Evolutionary conservation across 2,888 invertebrate genomes (phyloP).

Genomic region (Habrosyne pyritoides): DNA sequence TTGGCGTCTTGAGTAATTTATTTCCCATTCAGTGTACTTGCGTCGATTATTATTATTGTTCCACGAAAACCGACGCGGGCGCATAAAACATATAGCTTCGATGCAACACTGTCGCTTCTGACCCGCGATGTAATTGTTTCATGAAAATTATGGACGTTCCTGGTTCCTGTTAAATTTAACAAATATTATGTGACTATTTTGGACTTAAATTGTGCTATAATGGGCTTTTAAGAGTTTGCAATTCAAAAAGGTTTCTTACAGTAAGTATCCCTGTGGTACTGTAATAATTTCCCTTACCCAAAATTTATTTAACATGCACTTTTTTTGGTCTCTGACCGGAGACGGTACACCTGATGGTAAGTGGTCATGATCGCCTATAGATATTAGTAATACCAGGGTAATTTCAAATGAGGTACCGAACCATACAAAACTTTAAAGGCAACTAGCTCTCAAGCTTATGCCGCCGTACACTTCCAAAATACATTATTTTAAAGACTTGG

Average conservation of each 20-base stretch:
- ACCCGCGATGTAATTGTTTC: neutral
- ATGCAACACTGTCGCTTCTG: slow-evolving; percentile 15
- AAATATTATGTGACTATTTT: neutral
- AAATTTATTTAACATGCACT: neutral
- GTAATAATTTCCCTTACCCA: neutral
- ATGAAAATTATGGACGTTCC: slow-evolving; percentile 2
- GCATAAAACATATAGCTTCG: slow-evolving; percentile 37
- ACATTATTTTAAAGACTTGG: no score
- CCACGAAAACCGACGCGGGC: slow-evolving; percentile 58
- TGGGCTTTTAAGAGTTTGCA: neutral
- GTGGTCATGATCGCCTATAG: no score
- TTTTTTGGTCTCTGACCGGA: no score
- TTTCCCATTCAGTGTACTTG: slow-evolving; percentile 74
- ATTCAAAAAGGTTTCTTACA: neutral
- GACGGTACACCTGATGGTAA: no score
- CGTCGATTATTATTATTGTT: slow-evolving; percentile 77
- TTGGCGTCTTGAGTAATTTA: slow-evolving; percentile 67
- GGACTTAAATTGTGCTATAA: neutral
- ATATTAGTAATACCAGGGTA: no score
- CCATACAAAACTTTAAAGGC: no score
- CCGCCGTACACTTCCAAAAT: no score
- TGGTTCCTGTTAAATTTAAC: neutral
- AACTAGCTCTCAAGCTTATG: no score
- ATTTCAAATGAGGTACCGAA: no score
- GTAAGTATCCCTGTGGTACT: neutral